A percentile compares a stretch with the other conserved stretches of the same genome.
Conservation (phyloP, 2,888 invertebrate genomes). For the Choreutis nemorana region DNA sequence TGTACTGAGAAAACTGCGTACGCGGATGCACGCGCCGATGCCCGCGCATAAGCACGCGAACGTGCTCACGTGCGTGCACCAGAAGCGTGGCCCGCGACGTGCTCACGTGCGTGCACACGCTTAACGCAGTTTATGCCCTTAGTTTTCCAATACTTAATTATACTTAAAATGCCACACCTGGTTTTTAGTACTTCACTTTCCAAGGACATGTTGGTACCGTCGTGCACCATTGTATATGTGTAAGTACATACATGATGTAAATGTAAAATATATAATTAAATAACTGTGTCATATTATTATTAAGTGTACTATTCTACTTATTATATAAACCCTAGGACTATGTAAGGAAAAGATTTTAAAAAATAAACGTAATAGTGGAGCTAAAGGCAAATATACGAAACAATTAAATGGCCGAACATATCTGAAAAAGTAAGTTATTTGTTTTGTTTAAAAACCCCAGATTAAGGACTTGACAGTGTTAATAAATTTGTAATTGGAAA, state of each 20-base stretch:
- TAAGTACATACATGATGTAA: constrained; percentile 59
- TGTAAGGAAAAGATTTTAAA: constrained; percentile 49
- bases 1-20: too few species aligned
- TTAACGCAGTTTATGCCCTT: constrained; percentile 8
- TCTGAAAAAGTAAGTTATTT: constrained; percentile 25
- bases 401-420: constrained; percentile 16
- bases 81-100: too few species aligned
- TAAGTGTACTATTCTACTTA: constrained; percentile 65
- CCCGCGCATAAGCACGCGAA: too few species aligned
- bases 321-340: constrained; percentile 53
- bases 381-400: too few species aligned
- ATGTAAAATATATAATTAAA: constrained; percentile 55
- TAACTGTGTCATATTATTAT: constrained; percentile 62
- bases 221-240: constrained; percentile 49
- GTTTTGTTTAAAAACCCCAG: too few species aligned
- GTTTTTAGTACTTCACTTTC: constrained; percentile 12
- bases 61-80: too few species aligned
- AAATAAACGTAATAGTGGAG: constrained; percentile 50
- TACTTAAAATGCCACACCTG: constrained; percentile 4
- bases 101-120: too few species aligned
- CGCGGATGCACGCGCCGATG: too few species aligned
- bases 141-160: constrained; percentile 5
- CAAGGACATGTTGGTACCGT: constrained; percentile 30
- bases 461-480: constrained; percentile 41
- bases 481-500: constrained; percentile 54